Percentiles rank a stretch among this genome's conserved stretches.
phyloP scores from a whole-genome alignment of 2,888 invertebrate genomes.

The Spodoptera littoralis region DNA sequence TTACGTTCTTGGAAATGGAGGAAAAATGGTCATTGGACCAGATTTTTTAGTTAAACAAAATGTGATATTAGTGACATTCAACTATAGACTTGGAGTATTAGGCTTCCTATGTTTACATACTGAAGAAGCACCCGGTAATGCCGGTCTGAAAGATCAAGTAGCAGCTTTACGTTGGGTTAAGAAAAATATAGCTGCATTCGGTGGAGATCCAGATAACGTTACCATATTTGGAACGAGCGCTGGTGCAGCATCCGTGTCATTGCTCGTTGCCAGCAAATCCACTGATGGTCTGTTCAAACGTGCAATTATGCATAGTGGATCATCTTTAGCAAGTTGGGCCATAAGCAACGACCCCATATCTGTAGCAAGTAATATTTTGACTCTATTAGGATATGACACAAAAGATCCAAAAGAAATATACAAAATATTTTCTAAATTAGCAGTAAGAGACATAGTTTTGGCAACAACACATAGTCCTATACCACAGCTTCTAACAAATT shows the following conservation, averaged over 20 bases:
- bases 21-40: constrained; percentile 71
- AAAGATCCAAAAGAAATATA: constrained; percentile 76
- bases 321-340: constrained; percentile 75
- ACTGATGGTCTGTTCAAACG: constrained; percentile 76
- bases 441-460: constrained; percentile 66
- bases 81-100: constrained; percentile 79
- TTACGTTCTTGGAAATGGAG: constrained; percentile 75
- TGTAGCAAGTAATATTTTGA: constrained; percentile 72
- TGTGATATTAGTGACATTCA: constrained; percentile 77
- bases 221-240: constrained; percentile 83
- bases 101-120: constrained; percentile 80
- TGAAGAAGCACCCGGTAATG: constrained; percentile 81
- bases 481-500: constrained; percentile 66
- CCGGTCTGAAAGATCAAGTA: constrained; percentile 80
- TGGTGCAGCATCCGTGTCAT: constrained; percentile 73
- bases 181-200: constrained; percentile 79
- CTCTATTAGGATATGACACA: constrained; percentile 70
- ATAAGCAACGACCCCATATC: constrained; percentile 74
- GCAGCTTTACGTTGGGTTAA: constrained; percentile 81
- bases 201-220: constrained; percentile 80
- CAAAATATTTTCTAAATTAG: constrained; percentile 67
- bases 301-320: constrained; percentile 81
- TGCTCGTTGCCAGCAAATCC: constrained; percentile 71
- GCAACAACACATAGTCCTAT: constrained; percentile 68
- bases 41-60: constrained; percentile 73